Evolutionary conservation across 2,888 invertebrate genomes (phyloP).

Genomic region (Caenorhabditis angaria): DNA sequence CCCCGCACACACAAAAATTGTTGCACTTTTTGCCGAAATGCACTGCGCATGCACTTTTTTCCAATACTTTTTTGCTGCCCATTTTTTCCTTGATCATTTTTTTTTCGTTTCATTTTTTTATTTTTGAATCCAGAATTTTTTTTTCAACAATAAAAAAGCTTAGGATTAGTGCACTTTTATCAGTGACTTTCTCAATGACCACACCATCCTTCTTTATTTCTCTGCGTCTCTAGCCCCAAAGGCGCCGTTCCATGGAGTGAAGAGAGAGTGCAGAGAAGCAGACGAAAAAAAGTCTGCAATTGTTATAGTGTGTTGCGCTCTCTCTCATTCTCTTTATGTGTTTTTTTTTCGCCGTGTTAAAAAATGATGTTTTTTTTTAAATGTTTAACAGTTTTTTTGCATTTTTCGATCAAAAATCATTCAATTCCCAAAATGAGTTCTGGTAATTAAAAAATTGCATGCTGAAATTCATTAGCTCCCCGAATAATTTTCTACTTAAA

Average conservation of each 20-base stretch:
- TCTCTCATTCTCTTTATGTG: slow-evolving; percentile 4
- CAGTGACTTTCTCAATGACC: slow-evolving; percentile 5
- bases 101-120: not conserved
- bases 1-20: not conserved
- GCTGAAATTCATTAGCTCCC: no score
- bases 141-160: not conserved
- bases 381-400: not conserved
- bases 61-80: not conserved
- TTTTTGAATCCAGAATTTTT: not conserved
- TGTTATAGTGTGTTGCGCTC: slow-evolving; percentile 4
- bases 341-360: no score
- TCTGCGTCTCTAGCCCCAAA: not conserved
- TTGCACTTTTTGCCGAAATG: not conserved
- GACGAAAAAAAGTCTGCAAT: not conserved
- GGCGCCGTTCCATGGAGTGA: not conserved
- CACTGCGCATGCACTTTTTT: slow-evolving; percentile 9
- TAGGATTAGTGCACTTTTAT: not conserved
- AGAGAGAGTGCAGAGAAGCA: not conserved
- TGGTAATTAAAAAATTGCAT: no score
- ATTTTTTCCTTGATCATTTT: not conserved
- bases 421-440: no score
- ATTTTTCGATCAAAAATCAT: not conserved
- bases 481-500: no score
- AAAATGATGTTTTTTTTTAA: slow-evolving; percentile 1
- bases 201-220: not conserved